Evolutionary conservation across 2,113 vertebrate species (phyloP).

Genomic region (Elanoides forficatus): DNA sequence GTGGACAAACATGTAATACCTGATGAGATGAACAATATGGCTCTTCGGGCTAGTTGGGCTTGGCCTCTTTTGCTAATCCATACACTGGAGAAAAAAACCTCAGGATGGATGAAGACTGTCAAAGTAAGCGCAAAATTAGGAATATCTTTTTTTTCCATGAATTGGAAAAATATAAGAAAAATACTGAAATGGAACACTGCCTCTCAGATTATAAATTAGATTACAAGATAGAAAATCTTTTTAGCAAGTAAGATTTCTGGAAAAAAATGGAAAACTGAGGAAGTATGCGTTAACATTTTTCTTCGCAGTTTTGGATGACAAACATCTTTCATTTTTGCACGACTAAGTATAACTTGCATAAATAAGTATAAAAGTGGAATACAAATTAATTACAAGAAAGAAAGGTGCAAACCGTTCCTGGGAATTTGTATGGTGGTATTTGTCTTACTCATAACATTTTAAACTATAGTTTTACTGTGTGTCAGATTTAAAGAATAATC

Average conservation of each 20-base stretch:
- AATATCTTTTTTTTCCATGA: background rate
- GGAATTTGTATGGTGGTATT: background rate
- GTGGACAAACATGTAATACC: background rate
- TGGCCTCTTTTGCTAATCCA: background rate
- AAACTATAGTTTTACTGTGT: background rate
- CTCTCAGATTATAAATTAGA: background rate
- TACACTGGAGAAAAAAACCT: background rate
- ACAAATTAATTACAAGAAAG: background rate
- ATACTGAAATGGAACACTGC: background rate
- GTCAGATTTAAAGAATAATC: background rate
- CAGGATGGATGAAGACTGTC: background rate
- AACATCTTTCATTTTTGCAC: background rate
- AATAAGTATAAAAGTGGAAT: background rate
- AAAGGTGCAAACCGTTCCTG: background rate
- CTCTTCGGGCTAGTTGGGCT: background rate
- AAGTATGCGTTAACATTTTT: background rate
- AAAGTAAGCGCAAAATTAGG: background rate
- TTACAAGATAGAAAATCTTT: background rate
- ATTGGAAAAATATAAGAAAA: background rate
- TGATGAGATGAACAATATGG: background rate
- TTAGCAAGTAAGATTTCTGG: background rate
- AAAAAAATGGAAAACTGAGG: background rate
- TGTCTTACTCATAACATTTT: background rate
- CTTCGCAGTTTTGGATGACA: background rate
- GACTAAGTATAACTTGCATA: background rate